These are phyloP conservation scores for Eudemis profundana DNA, from an alignment of 2,888 invertebrate genomes.

Conservation along the genomic window DNA sequence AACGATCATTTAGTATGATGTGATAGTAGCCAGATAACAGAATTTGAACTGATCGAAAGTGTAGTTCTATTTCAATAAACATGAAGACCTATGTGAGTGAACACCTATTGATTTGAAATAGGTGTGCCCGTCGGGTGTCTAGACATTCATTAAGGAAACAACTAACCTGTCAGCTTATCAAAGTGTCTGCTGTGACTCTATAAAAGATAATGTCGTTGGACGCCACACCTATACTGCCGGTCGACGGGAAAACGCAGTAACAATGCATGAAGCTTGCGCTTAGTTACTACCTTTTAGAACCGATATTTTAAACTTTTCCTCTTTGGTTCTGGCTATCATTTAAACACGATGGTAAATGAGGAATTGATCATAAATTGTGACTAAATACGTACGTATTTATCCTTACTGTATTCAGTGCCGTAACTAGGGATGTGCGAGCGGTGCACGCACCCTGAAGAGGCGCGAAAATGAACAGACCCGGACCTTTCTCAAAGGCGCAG, in stretches of 20 bases:
- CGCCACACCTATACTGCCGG: neutral
- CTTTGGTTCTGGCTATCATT: too few relatives aligned
- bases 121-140: slow-evolving; percentile 23
- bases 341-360: too few relatives aligned
- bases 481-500: too few relatives aligned
- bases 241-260: neutral
- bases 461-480: too few relatives aligned
- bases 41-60: neutral
- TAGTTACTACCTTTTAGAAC: neutral
- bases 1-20: too few relatives aligned
- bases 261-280: neutral
- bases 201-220: neutral
- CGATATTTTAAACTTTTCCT: too few relatives aligned
- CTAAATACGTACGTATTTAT: too few relatives aligned
- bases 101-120: slow-evolving; percentile 25
- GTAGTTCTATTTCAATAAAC: neutral
- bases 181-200: neutral
- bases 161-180: slow-evolving; percentile 11
- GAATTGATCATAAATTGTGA: too few relatives aligned
- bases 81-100: slow-evolving; percentile 1
- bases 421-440: too few relatives aligned
- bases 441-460: too few relatives aligned
- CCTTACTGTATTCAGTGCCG: too few relatives aligned
- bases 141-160: slow-evolving; percentile 15
- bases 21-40: too few relatives aligned